Evolutionary conservation across 1,140 invertebrate species (phyloP).

Genomic region (Popillia japonica): DNA sequence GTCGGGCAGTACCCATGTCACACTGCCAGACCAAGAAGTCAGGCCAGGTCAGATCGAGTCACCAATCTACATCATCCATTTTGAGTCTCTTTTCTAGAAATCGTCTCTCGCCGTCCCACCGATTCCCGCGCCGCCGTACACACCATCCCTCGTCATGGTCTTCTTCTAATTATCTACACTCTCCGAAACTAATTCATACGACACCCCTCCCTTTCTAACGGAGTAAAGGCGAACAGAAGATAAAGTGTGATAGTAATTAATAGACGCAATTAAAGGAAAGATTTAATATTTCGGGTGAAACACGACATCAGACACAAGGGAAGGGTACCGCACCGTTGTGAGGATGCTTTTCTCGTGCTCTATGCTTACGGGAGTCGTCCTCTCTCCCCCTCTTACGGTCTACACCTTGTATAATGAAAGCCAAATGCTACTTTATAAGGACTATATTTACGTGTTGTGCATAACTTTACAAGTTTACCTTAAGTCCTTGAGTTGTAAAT

Average conservation of each 20-base stretch:
- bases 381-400: too few relatives aligned
- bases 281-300: slow-evolving; percentile 51
- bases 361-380: background rate
- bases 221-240: slow-evolving; percentile 48
- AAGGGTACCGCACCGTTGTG: too few relatives aligned
- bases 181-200: slow-evolving; percentile 56
- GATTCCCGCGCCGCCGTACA: slow-evolving; percentile 42
- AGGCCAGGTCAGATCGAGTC: slow-evolving; percentile 30
- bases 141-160: slow-evolving; percentile 40
- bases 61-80: slow-evolving; percentile 42
- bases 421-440: slow-evolving; percentile 58
- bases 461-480: slow-evolving; percentile 60
- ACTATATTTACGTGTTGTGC: slow-evolving; percentile 60
- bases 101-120: too few relatives aligned
- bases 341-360: slow-evolving; percentile 36
- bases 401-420: slow-evolving; percentile 55
- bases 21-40: slow-evolving; percentile 40
- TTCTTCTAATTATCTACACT: slow-evolving; percentile 53
- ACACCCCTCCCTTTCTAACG: slow-evolving; percentile 22
- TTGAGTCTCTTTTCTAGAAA: slow-evolving; percentile 43
- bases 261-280: slow-evolving; percentile 57
- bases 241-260: slow-evolving; percentile 57
- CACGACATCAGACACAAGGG: slow-evolving; percentile 34
- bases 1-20: slow-evolving; percentile 49
- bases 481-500: slow-evolving; percentile 58